Base-by-base conservation (phyloP, 2,888 invertebrate genomes). In the Coleophora deauratella region DNA sequence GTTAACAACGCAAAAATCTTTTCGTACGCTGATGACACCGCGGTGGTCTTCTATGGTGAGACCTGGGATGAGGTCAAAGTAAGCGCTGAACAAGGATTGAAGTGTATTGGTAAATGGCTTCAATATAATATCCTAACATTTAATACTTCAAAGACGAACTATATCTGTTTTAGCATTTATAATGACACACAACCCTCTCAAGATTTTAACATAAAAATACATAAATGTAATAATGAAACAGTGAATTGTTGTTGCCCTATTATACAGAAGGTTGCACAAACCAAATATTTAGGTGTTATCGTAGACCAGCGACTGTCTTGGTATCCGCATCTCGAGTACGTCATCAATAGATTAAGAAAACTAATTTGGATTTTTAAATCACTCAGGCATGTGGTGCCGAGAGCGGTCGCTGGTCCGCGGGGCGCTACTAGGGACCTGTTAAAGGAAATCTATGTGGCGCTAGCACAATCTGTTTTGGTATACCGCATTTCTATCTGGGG, bases 261-360 rank as follows among this genome's bases (percentile, higher is more conserved):
- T n/a, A 35, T 43, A 10, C 8, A 33, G 3, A 46, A 37, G 28
- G 43, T 41, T 1, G 8, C 9, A 7, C 14, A 34, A 1, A 45
- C 35, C 9, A 47, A 45, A 42, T 47, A 45, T 30, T 14, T 47
- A 9, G 44, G 44, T 3, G 21, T 47, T 1, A 21, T 42, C 6
- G 9, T 44, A 9, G 44, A 44, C 21, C 42, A 44, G 12, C 31
- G 38, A 1, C 30, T 47, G 13, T 40, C 37, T 3, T 45, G 47
- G 42, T 14, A 41, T 31, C 30, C 35, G 1, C 47, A 47, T 8
- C 30, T 47, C 8, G 43, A 45, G 33, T 15, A 33, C 1, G 11
- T 44, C 11, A 32, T 9, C 3, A 12, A 3, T 6, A 38, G 41
- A 33, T n/a, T 43, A 4, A 30, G 45, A 14, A 47, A 47, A 39